Evolutionary conservation across 2,888 invertebrate species (phyloP), one percentile per base, ranked within the genome.

Genomic region (Mythimna vitellina): DNA sequence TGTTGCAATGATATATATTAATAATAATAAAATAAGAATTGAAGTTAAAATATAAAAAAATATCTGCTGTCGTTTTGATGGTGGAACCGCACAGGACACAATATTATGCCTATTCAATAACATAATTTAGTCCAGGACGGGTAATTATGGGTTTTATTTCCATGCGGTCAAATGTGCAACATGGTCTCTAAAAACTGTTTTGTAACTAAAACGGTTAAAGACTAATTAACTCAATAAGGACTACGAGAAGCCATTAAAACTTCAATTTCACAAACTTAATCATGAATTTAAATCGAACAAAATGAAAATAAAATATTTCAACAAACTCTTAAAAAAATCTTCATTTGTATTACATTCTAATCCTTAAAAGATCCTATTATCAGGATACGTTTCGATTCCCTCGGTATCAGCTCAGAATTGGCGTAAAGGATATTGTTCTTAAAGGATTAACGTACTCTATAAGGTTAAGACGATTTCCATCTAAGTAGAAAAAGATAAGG

Each of bases 361-460:
- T 82, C 78, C 65, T 68, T 25, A 63, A 70, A 67, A 80, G 57
- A 80, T 78, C 78, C 58, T 70, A 76, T 85, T 79, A 79, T 78
- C 51, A 73, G 75, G 75, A 69, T 71, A 74, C 69, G 62, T 80
- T 72, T 79, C 81, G 74, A 84, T 82, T 83, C 71, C 75, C 66
- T 35, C 70, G 69, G 71, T 69, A 77, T 87, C 87, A 86, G 84
- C 86, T 88, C 75, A 78, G 86, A 86, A 81, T 83, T 83, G 74
- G 84, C 85, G 87, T 85, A 82, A 88, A 85, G 88, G 87, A 89
- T 86, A 86, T 86, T 87, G 84, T 84, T 86, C 87, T 88, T 86
- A 86, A 80, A 80, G 73, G 87, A 88, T 89, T 88, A 88, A 82
- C 79, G 79, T 82, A 54, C 78, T 81, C 73, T 84, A 78, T 79